A percentile compares a stretch with the other conserved stretches of the same genome.
Conservation (phyloP, 2,797 vertebrate species). For the Euthynnus affinis region DNA sequence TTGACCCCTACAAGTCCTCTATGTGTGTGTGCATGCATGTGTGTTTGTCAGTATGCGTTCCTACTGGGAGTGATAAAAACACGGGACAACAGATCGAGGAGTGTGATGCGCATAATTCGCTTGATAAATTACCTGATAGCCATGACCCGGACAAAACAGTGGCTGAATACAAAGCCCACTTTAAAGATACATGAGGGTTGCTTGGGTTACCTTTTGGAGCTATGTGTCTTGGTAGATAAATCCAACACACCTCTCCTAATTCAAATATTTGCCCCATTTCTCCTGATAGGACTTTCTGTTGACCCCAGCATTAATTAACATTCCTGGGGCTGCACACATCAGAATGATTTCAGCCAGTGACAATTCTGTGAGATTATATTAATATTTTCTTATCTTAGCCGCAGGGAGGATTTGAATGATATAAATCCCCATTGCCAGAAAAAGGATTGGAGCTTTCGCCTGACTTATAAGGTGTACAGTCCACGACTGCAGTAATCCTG, state of each 20-base stretch:
- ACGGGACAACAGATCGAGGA: conserved; percentile 1
- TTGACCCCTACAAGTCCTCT: conserved; percentile 52
- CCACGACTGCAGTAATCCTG: conserved; percentile 64
- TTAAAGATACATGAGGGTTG: conserved; percentile 15
- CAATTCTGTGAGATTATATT: conserved; percentile 53
- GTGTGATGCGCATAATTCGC: conserved; percentile 46
- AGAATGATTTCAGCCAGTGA: conserved; percentile 40
- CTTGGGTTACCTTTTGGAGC: conserved; percentile 12
- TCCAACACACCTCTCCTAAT: conserved; percentile 28
- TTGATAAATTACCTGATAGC: conserved; percentile 54
- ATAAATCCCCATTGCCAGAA: conserved; percentile 65
- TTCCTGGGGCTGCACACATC: conserved; percentile 44
- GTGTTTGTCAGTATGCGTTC: conserved; percentile 15
- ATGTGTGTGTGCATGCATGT: conserved; percentile 11
- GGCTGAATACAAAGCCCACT: conserved; percentile 25
- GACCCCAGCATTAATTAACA: conserved; percentile 51
- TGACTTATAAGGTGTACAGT: conserved; percentile 72
- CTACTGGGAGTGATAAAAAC: conserved; percentile 42
- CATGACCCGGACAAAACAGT: conserved; percentile 7
- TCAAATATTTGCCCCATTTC: conserved; percentile 24
- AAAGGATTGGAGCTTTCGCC: conserved; percentile 60
- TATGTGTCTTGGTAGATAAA: conserved; percentile 21
- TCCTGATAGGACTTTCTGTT: conserved; percentile 19
- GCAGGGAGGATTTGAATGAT: conserved; percentile 65
- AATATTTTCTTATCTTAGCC: conserved; percentile 48